Evolutionary conservation across 2,113 vertebrate species (phyloP), one percentile per base, ranked within the genome.

Genomic region (Noctilio leporinus): DNA sequence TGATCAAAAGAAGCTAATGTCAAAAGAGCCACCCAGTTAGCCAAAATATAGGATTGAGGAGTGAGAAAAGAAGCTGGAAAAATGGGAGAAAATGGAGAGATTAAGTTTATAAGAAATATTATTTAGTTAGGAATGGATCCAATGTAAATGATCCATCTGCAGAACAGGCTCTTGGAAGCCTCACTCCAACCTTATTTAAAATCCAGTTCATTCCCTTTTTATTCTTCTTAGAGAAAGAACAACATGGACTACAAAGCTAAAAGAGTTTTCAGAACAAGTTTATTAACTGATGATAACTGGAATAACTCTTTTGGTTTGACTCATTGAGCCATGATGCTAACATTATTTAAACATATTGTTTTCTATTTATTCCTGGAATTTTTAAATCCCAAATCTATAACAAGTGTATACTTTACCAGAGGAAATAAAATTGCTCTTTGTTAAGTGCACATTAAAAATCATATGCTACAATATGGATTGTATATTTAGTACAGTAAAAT

Each of bases 401-500:
- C 81, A 92, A 96, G 84, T 94, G 35, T 96, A 45, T 95, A 92
- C 95, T 95, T 97, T 95, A 94, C 75, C 90, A 96, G 92, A 88
- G 92, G 96, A 96, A 95, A 96, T 95, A 69, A 95, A 97, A 96
- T 95, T 87, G 80, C 75, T 96, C 90, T 97, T 93, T 95, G 95
- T 90, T 95, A 97, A 96, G 75, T 89, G 96, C 78, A 96, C 64
- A 94, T 14, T 93, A 83, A 86, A 96, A 96, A 96, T 97, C 78
- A 97, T 89, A 95, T 89, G 70, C 57, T 76, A 77, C 78, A 86
- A 86, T 88, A 84, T 59, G 86, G 80, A 93, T 89, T 65, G 62
- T 81, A 55, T 45, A 92, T 72, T 88, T 91, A 91, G 83, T 93
- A 92, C 72, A 87, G 81, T 84, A 28, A 91, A 92, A 89, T 82